Base-by-base conservation (phyloP, 2,888 invertebrate species). In the Nebria salina region DNA sequence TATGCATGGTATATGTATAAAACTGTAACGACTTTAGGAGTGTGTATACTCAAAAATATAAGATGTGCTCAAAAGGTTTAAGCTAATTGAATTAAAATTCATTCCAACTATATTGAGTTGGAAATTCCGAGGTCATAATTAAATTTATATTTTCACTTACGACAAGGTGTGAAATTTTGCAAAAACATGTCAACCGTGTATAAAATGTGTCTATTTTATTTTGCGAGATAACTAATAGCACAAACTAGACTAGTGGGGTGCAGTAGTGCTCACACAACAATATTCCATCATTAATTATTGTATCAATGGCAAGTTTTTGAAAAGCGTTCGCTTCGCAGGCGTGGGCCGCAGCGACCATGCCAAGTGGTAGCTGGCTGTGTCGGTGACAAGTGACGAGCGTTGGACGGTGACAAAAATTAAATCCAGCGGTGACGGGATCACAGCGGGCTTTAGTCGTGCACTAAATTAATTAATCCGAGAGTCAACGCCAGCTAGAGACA, bases 271-370 rank as follows among this genome's bases (percentile, higher is more conserved):
- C 54, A 54, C 26, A 34, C 25, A 79, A 79, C 75, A 79, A 79
- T 79, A 79, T 68, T 79, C 42, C 54, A 79, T 75, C 79, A 79
- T 79, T 79, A 79, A 79, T 79, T 79, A 79, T 70, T 74, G 26
- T 79, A 79, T 79, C 79, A 79, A 79, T 79, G 75, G 79, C 79
- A 75, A 79, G 79, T 79, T 75, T 79, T 79, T 79, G 79, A 79
- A 79, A 79, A 79, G 79, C 79, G 41, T 26, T 20, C 13, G 68
- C 15, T 0, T 34, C 72, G 72, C 25, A 72, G 72, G 25, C 26
- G 34, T 9, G 26, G 8, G 72, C 8, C 26, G 72, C 34, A 5
- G 34, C 68, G 72, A 65, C 65, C 77, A 72, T 77, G 77, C 11
- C 65, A 72, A 72, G 77, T 43, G 64, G 42, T 66, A 64, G 74